phyloP scores from a whole-genome alignment of 2,888 invertebrate species.

The Caenorhabditis sp. region DNA sequence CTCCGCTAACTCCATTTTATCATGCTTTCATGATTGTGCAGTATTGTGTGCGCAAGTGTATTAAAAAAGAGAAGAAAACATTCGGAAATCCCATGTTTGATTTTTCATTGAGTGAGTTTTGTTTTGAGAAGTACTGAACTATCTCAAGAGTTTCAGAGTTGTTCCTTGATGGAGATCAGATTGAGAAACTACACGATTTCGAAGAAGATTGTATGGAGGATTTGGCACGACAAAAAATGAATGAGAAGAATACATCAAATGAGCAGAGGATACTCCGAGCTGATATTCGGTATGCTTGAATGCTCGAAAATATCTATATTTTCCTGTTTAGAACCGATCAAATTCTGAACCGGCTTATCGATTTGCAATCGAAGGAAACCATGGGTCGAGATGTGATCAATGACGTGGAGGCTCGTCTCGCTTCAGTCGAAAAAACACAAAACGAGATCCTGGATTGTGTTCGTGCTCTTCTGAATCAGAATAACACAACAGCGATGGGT shows the following conservation, averaged over 20 bases:
- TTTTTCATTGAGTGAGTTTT: conserved; percentile 77
- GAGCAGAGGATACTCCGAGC: conserved; percentile 84
- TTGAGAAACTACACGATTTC: conserved; percentile 96
- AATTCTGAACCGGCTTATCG: conserved; percentile 84
- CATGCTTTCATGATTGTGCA: conserved; percentile 76
- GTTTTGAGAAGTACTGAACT: not conserved
- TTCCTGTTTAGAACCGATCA: conserved; percentile 81
- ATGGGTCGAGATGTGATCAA: conserved; percentile 72
- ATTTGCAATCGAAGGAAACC: conserved; percentile 82
- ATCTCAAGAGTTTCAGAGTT: conserved; percentile 62
- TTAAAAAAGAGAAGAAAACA: conserved; percentile 85
- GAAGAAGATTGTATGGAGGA: conserved; percentile 98
- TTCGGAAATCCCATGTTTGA: conserved; percentile 70
- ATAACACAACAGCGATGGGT: not conserved
- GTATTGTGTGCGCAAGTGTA: conserved; percentile 60
- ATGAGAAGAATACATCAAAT: conserved; percentile 83
- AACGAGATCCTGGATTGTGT: conserved; percentile 67
- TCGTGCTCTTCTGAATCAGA: conserved; percentile 41
- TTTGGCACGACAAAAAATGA: conserved; percentile 91
- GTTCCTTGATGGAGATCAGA: conserved; percentile 87
- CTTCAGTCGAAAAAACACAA: conserved; percentile 76
- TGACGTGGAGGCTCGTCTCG: conserved; percentile 76
- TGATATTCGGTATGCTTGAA: conserved; percentile 83
- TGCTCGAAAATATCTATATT: not conserved
- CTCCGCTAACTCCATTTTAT: conserved; percentile 84